Conservation (phyloP, 2,888 invertebrate species). For the Bruchidius siliquastri region DNA sequence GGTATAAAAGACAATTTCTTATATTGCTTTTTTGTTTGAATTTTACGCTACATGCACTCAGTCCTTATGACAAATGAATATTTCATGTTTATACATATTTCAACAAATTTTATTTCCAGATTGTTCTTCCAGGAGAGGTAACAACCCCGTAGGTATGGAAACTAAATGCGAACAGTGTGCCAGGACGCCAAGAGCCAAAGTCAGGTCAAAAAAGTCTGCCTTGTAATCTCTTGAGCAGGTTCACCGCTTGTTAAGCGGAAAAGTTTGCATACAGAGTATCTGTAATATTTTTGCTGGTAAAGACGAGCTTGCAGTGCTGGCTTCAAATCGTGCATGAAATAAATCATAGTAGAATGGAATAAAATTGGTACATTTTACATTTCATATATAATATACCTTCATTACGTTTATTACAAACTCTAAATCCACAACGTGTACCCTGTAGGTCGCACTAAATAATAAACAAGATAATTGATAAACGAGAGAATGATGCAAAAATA, state of each 20-base stretch:
- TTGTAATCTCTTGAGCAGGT: background rate
- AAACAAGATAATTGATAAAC: no score
- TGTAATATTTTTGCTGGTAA: background rate
- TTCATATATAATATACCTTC: no score
- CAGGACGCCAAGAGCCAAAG: background rate
- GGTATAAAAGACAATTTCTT: no score
- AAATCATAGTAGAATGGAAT: no score
- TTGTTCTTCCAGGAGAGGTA: background rate
- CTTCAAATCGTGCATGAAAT: background rate
- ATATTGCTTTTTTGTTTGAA: no score
- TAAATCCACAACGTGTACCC: no score
- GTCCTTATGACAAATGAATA: background rate
- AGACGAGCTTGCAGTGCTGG: background rate
- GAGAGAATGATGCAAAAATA: no score
- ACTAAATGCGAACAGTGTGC: background rate
- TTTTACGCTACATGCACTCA: background rate
- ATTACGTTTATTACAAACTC: no score
- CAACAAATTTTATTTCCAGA: background rate
- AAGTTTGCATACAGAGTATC: background rate
- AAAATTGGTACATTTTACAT: no score
- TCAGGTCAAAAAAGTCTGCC: background rate
- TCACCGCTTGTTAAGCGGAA: background rate
- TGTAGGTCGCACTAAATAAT: no score
- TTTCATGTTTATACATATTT: background rate
- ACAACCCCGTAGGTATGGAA: background rate